These are phyloP conservation scores for Mirounga angustirostris DNA, from an alignment of 2,113 vertebrate genomes.

Conservation along the genomic window DNA sequence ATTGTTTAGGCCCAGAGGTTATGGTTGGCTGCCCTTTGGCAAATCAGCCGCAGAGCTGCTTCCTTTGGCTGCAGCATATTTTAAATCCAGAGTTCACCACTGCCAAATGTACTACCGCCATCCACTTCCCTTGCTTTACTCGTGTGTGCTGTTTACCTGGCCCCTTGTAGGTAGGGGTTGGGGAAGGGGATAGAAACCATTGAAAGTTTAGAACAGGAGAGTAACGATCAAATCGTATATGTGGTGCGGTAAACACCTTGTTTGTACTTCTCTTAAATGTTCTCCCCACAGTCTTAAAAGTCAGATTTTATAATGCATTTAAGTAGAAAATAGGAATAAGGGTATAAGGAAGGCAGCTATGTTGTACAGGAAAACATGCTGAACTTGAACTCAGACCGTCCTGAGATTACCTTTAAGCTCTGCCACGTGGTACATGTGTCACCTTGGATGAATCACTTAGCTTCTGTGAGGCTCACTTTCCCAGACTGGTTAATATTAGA, in stretches of 20 bases:
- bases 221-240: not conserved
- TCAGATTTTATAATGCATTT: not conserved
- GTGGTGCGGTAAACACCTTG: not conserved
- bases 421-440: rapidly evolving
- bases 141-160: not conserved
- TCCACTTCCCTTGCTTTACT: not conserved
- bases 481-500: too few relatives aligned
- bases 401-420: not conserved
- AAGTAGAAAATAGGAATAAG: not conserved
- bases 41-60: not conserved
- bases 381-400: not conserved
- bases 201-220: not conserved
- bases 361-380: not conserved
- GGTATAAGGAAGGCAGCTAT: not conserved
- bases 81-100: not conserved
- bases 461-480: not conserved
- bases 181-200: not conserved
- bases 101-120: rapidly evolving
- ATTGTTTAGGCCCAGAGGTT: not conserved
- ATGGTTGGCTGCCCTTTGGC: not conserved
- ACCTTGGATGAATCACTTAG: rapidly evolving
- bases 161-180: not conserved
- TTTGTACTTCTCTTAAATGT: not conserved
- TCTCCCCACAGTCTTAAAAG: not conserved
- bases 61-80: not conserved